Evolutionary conservation across 1,140 invertebrate species (phyloP).

Genomic region (Zophobas atratus): DNA sequence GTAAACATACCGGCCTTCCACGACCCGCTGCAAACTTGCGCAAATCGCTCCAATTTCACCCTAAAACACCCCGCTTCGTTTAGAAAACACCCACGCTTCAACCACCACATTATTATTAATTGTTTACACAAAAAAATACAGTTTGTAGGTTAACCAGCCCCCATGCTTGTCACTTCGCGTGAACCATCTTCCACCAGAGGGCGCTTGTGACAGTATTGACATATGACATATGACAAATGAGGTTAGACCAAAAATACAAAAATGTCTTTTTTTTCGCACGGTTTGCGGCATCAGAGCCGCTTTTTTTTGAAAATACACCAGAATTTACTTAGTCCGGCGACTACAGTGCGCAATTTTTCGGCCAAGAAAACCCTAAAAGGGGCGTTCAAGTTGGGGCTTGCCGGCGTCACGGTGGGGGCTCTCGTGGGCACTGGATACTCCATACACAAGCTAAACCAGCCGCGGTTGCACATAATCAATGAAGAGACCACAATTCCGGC

Average conservation of each 20-base stretch:
- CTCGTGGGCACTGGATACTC: conserved; percentile 70
- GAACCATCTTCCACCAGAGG: background rate
- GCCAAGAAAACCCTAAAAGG: conserved; percentile 17
- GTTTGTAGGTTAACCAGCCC: too few relatives aligned
- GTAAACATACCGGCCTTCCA: conserved; percentile 32
- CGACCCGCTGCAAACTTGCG: conserved; percentile 1
- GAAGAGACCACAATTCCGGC: conserved; percentile 68
- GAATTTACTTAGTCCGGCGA: conserved; percentile 3
- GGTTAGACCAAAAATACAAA: background rate
- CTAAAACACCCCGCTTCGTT: background rate
- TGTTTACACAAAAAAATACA: too few relatives aligned
- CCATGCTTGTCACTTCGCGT: too few relatives aligned
- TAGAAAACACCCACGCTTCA: background rate
- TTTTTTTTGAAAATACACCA: conserved; percentile 11
- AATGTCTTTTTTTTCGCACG: conserved; percentile 16
- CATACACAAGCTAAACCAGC: conserved; percentile 66
- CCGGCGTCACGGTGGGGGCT: conserved; percentile 72
- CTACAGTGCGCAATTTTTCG: conserved; percentile 23
- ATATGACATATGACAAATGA: background rate
- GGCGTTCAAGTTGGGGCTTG: conserved; percentile 68
- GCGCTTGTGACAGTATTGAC: conserved; percentile 13
- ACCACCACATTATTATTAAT: too few relatives aligned
- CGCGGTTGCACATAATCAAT: conserved; percentile 68
- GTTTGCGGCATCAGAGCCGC: conserved; percentile 4
- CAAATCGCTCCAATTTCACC: background rate